Conservation (phyloP, 1,140 invertebrate species). For the Sipha flava region DNA sequence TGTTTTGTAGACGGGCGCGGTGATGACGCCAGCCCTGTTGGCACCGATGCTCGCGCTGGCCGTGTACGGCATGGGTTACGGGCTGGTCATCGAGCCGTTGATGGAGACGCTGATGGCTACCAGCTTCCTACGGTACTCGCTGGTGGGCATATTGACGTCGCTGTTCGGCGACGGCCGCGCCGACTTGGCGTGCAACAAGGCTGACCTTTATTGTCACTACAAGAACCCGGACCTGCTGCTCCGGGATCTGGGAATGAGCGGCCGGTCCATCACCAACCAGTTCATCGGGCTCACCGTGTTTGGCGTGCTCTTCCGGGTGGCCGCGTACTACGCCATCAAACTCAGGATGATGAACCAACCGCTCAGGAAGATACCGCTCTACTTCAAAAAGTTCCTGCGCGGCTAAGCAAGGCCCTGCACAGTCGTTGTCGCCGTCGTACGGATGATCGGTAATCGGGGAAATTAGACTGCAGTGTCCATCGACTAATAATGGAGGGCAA, state of each 20-base stretch:
- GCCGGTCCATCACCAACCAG: slow-evolving; percentile 39
- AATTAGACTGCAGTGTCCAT: too few relatives aligned
- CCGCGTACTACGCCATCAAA: slow-evolving; percentile 46
- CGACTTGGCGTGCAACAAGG: slow-evolving; percentile 34
- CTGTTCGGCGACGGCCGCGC: slow-evolving; percentile 47
- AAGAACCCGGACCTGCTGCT: slow-evolving; percentile 41
- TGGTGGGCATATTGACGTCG: slow-evolving; percentile 49
- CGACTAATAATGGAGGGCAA: too few relatives aligned
- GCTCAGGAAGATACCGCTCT: slow-evolving; percentile 46
- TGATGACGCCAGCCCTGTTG: slow-evolving; percentile 42
- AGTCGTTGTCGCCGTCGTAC: background rate
- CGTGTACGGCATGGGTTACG: slow-evolving; percentile 46
- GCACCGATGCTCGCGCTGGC: slow-evolving; percentile 44
- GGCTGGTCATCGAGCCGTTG: slow-evolving; percentile 44
- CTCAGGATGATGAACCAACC: slow-evolving; percentile 45
- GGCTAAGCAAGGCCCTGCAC: background rate
- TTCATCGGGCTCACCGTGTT: slow-evolving; percentile 45
- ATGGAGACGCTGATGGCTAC: slow-evolving; percentile 51
- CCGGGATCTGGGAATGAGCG: slow-evolving; percentile 47
- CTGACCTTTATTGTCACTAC: slow-evolving; percentile 39
- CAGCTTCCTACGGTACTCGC: slow-evolving; percentile 51
- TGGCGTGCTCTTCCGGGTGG: slow-evolving; percentile 44
- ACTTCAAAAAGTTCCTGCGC: slow-evolving; percentile 45
- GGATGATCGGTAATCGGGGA: too few relatives aligned
- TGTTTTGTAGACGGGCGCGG: slow-evolving; percentile 45